phyloP scores from a whole-genome alignment of 2,113 vertebrate genomes.

The Neolamprologus longior region DNA sequence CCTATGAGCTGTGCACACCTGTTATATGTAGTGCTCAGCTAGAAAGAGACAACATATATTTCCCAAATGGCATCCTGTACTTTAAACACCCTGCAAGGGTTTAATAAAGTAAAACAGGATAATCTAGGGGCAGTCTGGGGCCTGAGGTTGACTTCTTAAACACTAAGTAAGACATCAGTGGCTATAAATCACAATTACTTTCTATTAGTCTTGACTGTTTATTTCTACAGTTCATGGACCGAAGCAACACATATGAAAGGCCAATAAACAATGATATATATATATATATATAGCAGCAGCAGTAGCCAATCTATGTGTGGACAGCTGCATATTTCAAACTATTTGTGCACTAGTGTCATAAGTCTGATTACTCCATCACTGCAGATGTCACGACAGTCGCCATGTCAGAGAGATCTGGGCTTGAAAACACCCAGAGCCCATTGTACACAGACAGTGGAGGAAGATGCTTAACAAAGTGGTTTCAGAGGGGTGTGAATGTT shows the following conservation, averaged over 20 bases:
- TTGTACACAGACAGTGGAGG: not conserved
- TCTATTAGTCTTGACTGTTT: not conserved
- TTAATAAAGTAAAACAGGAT: not conserved
- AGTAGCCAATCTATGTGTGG: not conserved
- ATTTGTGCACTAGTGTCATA: not conserved
- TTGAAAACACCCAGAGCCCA: not conserved
- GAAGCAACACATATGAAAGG: not conserved
- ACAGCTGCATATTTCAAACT: not conserved
- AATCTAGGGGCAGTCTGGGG: not conserved
- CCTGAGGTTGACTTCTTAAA: not conserved
- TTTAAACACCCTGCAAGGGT: not conserved
- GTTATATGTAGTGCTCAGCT: not conserved
- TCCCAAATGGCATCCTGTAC: not conserved
- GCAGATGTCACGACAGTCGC: not conserved
- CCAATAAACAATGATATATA: not conserved
- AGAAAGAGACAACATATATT: not conserved
- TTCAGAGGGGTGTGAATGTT: not conserved
- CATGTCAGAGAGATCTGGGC: not conserved
- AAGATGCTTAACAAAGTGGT: not conserved
- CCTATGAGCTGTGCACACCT: not conserved
- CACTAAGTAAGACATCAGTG: not conserved
- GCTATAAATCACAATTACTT: not conserved
- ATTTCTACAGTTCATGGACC: not conserved
- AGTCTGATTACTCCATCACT: not conserved
- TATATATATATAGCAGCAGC: fast-evolving